Percentiles rank a stretch among this genome's conserved stretches.
These are phyloP conservation scores for Phylloscopus trochilus DNA, from an alignment of 2,113 vertebrate species.

Conservation along the genomic window DNA sequence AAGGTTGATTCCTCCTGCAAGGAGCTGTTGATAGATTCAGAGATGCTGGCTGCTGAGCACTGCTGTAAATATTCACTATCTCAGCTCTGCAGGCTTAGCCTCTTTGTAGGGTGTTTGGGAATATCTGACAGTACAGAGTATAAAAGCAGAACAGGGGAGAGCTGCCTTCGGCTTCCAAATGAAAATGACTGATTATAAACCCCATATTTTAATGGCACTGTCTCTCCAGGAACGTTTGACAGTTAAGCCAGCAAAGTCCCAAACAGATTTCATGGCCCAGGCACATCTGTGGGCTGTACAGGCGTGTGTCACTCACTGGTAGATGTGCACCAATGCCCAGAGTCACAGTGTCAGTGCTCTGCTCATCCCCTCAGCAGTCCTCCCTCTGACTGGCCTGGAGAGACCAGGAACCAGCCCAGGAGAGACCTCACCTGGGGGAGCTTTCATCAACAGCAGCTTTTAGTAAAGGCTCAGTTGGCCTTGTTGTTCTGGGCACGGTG, in stretches of 20 bases:
- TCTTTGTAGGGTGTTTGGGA: conserved; percentile 23
- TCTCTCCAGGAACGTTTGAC: neutral
- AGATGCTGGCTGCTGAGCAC: neutral
- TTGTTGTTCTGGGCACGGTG: neutral
- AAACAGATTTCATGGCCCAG: neutral
- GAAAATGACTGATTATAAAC: neutral
- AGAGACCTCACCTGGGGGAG: neutral
- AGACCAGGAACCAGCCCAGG: neutral
- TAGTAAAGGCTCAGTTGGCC: neutral
- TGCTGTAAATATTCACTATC: conserved; percentile 23
- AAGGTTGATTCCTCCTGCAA: neutral
- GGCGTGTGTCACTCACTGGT: rapidly evolving
- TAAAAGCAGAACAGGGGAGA: neutral
- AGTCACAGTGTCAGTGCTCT: rapidly evolving
- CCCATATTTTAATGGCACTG: neutral
- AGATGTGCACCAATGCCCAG: neutral
- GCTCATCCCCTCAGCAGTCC: neutral
- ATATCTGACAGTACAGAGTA: neutral
- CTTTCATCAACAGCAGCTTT: neutral
- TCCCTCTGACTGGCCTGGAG: neutral
- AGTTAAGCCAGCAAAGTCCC: neutral
- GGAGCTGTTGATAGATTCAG: conserved; percentile 12
- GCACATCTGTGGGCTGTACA: neutral
- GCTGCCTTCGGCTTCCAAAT: conserved; percentile 11
- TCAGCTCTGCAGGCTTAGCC: neutral